Evolutionary conservation across 2,797 vertebrate genomes (phyloP), one percentile per base, ranked within the genome.

Genomic region (Denticeps clupeoides): DNA sequence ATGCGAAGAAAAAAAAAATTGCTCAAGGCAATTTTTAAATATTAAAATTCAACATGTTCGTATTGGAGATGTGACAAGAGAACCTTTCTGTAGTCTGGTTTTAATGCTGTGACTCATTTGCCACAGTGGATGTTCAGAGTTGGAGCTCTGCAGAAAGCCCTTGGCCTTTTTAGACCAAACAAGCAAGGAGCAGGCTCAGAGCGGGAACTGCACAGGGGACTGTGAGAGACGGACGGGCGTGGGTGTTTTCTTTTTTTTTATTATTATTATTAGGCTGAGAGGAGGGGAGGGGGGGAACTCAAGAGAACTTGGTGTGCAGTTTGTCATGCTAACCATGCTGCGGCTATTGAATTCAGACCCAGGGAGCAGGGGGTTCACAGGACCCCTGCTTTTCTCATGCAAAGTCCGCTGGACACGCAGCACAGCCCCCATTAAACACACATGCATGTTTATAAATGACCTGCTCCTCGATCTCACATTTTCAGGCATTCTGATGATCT

Each of bases 351-450:
- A 71, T 70, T 59, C 33, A 67, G 69, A 77, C 69, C 47, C 60
- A 74, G 73, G 62, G 87, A 84, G 86, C 83, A 87, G 80, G 80
- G 74, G 79, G 82, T 88, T 89, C 86, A 83, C 87, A 89, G 85
- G 87, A 87, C 82, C 86, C 73, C 63, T 35, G 56, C 74, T 70
- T 75, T 89, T 88, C 80, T 86, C 74, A 87, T 87, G 87, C 81
- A 84, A 87, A 88, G 77, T 73, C 76, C 64, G 64, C 51, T 60
- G 49, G 72, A 49, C 70, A 40, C 56, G 59, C 60, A 62, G 51
- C 55, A 55, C 52, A 37, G 13, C 53, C 65, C 29, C 19, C 26
- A 38, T 8, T 9, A 9, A 22, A 9, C 61, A 49, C 55, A 56
- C 64, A 53, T 60, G 63, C 47, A 69, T 75, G 66, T 71, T 65